Evolutionary conservation across 2,113 vertebrate genomes (phyloP).

Genomic region (Jacana jacana): DNA sequence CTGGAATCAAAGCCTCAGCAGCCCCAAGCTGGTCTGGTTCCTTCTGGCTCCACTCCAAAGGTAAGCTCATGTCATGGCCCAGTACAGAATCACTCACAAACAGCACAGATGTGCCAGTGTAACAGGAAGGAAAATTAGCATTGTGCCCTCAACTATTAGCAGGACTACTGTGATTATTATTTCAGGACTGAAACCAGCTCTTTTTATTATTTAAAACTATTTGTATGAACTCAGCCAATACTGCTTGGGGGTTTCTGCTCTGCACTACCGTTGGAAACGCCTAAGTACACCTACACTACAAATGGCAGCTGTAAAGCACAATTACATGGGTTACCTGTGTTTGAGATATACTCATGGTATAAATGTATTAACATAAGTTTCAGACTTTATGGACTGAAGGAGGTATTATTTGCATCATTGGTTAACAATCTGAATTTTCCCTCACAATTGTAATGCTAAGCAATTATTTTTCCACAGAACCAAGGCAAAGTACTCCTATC

Average conservation of each 20-base stretch:
- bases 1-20: background rate
- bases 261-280: background rate
- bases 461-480: background rate
- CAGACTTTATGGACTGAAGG: background rate
- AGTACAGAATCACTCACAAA: background rate
- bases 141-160: background rate
- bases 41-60: background rate
- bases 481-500: background rate
- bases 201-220: background rate
- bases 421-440: background rate
- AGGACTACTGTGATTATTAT: background rate
- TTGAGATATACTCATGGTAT: background rate
- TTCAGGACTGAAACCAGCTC: background rate
- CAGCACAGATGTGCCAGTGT: background rate
- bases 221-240: background rate
- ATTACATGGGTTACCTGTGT: background rate
- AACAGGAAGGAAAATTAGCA: background rate
- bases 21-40: background rate
- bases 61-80: fast-evolving
- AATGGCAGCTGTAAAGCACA: background rate
- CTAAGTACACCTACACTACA: background rate
- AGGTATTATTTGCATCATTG: background rate
- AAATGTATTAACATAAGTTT: background rate
- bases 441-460: background rate
- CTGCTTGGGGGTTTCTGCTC: background rate